Conservation (phyloP, 2,113 vertebrate species). For the Gorsachius goisagi region DNA sequence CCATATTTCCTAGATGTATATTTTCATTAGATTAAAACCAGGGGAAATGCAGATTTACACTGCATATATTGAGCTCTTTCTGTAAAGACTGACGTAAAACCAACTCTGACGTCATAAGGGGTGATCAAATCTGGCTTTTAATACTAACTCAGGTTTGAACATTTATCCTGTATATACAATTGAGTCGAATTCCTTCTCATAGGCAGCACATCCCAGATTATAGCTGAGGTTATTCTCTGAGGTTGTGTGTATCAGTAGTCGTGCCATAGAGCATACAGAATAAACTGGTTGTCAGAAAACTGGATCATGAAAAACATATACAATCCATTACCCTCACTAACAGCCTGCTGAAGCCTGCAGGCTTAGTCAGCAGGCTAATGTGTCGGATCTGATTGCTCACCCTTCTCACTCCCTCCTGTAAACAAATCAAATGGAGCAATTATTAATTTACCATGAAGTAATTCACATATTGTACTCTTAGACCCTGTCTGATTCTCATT, state of each 20-base stretch:
- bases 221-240: not conserved
- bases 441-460: not conserved
- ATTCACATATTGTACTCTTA: not conserved
- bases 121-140: not conserved
- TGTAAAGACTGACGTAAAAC: not conserved
- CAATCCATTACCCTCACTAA: not conserved
- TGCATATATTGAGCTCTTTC: not conserved
- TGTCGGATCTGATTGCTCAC: not conserved
- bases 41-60: not conserved
- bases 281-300: not conserved
- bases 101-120: accelerated
- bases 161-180: not conserved
- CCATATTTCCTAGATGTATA: not conserved
- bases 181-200: not conserved
- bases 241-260: not conserved
- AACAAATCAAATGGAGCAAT: not conserved
- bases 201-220: not conserved
- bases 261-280: not conserved
- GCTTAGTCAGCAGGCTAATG: not conserved
- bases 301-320: not conserved
- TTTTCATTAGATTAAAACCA: not conserved
- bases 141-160: not conserved
- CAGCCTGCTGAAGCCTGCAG: not conserved
- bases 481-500: not conserved
- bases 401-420: not conserved